These are phyloP conservation scores for Oscheius sp. DNA, from an alignment of 1,140 invertebrate species.

Conservation along the genomic window DNA sequence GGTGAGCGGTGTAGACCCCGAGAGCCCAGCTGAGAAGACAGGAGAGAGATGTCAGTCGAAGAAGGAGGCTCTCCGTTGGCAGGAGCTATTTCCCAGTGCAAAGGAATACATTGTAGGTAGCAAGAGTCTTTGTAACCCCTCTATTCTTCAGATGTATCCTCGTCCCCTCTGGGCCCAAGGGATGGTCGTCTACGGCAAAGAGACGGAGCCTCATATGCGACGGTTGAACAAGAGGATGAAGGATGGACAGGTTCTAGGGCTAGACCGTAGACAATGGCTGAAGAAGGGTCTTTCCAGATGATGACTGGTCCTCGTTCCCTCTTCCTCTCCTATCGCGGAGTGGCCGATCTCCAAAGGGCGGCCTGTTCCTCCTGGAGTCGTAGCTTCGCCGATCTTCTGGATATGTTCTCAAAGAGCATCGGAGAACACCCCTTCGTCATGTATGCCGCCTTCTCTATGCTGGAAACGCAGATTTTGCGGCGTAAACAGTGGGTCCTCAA, in stretches of 20 bases:
- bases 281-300: neutral
- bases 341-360: neutral
- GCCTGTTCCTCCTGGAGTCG: neutral
- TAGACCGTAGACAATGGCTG: neutral
- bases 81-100: neutral
- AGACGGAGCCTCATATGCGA: neutral
- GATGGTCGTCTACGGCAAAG: neutral
- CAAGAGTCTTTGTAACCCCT: neutral
- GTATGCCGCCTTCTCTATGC: neutral
- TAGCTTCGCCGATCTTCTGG: neutral
- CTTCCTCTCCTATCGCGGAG: neutral
- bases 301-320: neutral
- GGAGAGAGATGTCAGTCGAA: too few relatives aligned
- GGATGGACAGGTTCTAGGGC: neutral
- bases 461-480: neutral
- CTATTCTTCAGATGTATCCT: neutral
- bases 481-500: too few relatives aligned
- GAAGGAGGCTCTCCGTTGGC: too few relatives aligned
- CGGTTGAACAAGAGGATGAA: neutral
- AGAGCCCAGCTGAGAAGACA: too few relatives aligned
- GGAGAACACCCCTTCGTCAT: neutral
- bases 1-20: too few relatives aligned
- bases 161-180: neutral
- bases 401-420: neutral
- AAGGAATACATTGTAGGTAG: neutral